These are phyloP conservation scores for Sphyrna mokarran DNA, from an alignment of 2,113 vertebrate genomes.

Conservation along the genomic window DNA sequence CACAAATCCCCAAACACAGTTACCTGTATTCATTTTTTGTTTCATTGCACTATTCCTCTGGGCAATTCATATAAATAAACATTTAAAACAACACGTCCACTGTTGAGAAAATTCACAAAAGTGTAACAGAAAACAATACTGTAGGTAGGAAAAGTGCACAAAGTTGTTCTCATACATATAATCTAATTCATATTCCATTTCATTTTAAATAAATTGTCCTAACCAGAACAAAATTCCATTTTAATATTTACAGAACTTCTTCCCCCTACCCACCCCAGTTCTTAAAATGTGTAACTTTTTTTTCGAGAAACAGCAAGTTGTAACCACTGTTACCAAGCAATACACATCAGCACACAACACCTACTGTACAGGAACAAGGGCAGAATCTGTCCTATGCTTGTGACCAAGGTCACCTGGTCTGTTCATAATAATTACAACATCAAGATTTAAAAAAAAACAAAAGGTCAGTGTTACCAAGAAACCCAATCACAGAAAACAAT, in stretches of 20 bases:
- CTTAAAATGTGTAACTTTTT: background rate
- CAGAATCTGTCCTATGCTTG: constrained; percentile 4
- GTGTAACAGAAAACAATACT: constrained; percentile 51
- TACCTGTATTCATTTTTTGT: constrained; percentile 47
- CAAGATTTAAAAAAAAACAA: background rate
- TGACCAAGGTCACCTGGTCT: constrained; percentile 2
- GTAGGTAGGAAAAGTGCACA: constrained; percentile 73
- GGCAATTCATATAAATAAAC: constrained; percentile 60
- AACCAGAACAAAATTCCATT: constrained; percentile 42
- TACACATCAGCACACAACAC: background rate
- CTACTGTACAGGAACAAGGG: constrained; percentile 20
- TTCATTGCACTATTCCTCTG: constrained; percentile 72
- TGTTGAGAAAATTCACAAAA: constrained; percentile 46
- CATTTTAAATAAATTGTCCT: constrained; percentile 50
- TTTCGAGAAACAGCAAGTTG: background rate
- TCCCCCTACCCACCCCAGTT: background rate
- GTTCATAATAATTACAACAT: constrained; percentile 10
- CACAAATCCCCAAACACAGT: constrained; percentile 50
- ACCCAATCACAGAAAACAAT: constrained; percentile 5
- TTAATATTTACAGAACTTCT: constrained; percentile 35
- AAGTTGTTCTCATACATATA: constrained; percentile 57
- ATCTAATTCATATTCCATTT: constrained; percentile 53
- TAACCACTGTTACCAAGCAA: background rate
- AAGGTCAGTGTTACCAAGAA: constrained; percentile 26
- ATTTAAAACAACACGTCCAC: constrained; percentile 51